phyloP scores from a whole-genome alignment of 2,113 vertebrate species.

The Toxotes chatareus region DNA sequence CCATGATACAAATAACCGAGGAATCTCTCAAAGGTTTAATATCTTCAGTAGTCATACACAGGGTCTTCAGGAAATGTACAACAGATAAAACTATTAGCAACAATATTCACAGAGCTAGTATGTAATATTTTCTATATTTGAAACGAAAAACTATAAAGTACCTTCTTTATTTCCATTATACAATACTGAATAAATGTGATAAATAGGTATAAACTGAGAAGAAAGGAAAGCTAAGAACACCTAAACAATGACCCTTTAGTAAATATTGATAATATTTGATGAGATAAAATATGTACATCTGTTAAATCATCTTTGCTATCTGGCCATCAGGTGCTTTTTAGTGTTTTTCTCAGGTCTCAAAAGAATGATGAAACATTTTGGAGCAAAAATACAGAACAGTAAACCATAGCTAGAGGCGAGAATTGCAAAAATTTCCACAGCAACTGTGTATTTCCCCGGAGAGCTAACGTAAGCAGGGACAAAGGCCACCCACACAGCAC shows the following conservation, averaged over 20 bases:
- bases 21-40: no score
- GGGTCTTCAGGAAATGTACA: no score
- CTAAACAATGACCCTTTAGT: background rate
- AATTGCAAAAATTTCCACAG: conserved; percentile 83
- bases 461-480: conserved; percentile 83
- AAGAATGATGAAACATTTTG: conserved; percentile 83
- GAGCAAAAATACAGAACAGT: conserved; percentile 79
- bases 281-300: background rate
- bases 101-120: no score
- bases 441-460: conserved; percentile 78
- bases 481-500: conserved; percentile 55
- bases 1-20: no score
- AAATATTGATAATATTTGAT: background rate
- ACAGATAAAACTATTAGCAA: no score
- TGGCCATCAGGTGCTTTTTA: conserved; percentile 79
- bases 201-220: background rate
- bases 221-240: background rate
- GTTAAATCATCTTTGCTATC: conserved; percentile 18
- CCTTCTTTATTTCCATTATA: no score
- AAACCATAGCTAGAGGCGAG: conserved; percentile 80
- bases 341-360: conserved; percentile 81
- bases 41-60: no score
- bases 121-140: no score
- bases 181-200: no score
- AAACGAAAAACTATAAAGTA: no score